These are phyloP conservation scores for Zeuzera pyrina DNA, from an alignment of 2,888 invertebrate species.

Conservation along the genomic window DNA sequence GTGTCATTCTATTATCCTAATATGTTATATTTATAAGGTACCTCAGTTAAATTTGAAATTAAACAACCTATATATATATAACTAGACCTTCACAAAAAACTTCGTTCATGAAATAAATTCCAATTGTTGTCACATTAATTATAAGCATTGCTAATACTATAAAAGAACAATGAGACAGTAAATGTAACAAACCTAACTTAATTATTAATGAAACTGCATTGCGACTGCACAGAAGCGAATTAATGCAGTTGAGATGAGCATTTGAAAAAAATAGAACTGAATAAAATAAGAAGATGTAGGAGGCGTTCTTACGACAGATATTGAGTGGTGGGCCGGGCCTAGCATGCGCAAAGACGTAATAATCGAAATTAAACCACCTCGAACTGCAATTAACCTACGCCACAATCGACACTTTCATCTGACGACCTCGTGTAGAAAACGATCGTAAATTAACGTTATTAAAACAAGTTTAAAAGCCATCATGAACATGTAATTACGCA, in stretches of 20 bases:
- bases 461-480: constrained; percentile 65
- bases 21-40: too few species aligned
- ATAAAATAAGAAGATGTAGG: constrained; percentile 71
- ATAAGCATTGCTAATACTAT: too few species aligned
- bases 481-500: constrained; percentile 66
- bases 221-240: constrained; percentile 47
- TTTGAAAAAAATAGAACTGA: constrained; percentile 53
- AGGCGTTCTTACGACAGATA: constrained; percentile 69
- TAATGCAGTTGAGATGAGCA: constrained; percentile 61
- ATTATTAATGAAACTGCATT: constrained; percentile 68
- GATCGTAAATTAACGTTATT: constrained; percentile 62
- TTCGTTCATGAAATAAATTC: too few species aligned
- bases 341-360: constrained; percentile 68
- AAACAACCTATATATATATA: too few species aligned
- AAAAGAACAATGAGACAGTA: too few species aligned
- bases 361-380: constrained; percentile 36
- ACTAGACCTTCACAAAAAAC: too few species aligned
- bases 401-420: constrained; percentile 53
- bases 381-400: constrained; percentile 47
- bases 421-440: constrained; percentile 51
- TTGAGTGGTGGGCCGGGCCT: constrained; percentile 72
- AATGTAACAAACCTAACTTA: too few species aligned
- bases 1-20: too few species aligned
- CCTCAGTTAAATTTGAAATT: too few species aligned
- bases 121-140: too few species aligned